These are phyloP conservation scores for Microplitis demolitor DNA, from an alignment of 1,140 invertebrate genomes.

Conservation along the genomic window DNA sequence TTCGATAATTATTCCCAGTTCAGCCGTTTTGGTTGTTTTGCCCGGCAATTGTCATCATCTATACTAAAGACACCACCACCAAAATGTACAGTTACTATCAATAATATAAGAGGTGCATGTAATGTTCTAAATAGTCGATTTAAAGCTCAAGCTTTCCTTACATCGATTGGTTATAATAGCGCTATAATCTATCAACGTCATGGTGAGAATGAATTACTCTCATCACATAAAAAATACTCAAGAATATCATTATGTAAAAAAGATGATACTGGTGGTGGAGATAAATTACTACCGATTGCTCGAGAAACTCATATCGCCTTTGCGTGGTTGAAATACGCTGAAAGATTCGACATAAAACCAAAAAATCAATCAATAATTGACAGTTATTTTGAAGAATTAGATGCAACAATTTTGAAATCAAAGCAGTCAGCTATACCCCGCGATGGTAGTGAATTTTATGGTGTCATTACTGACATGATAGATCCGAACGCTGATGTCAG, in stretches of 20 bases:
- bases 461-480: background rate
- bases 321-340: background rate
- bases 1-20: background rate
- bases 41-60: background rate
- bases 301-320: background rate
- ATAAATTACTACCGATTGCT: background rate
- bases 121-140: background rate
- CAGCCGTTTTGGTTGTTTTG: background rate
- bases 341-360: background rate
- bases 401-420: background rate
- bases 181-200: background rate
- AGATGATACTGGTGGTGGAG: background rate
- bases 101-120: background rate
- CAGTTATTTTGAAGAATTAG: background rate
- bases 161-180: background rate
- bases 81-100: background rate
- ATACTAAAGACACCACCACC: background rate
- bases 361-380: background rate
- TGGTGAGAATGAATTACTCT: background rate
- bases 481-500: background rate
- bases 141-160: background rate
- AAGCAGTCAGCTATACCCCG: background rate
- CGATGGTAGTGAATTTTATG: background rate
- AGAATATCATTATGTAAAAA: background rate
- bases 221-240: background rate